Conservation (phyloP, 2,797 vertebrate genomes). For the Uromys caudimaculatus region DNA sequence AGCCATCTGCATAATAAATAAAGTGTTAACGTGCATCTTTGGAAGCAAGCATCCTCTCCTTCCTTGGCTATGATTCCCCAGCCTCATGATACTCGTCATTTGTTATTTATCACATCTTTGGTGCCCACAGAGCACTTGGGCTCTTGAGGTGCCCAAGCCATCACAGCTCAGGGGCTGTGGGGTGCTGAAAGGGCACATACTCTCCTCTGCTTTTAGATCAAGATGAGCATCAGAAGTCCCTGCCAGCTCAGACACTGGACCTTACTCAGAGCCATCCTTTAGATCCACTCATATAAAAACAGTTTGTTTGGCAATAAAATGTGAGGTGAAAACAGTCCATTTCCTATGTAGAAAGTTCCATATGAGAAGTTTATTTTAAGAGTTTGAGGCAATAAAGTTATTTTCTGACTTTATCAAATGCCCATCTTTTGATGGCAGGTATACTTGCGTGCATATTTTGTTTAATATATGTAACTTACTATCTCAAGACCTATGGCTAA, state of each 20-base stretch:
- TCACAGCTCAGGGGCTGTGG: not conserved
- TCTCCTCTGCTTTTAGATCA: not conserved
- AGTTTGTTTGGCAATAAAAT: not conserved
- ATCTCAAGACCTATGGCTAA: not conserved
- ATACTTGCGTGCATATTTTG: not conserved
- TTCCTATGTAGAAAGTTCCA: not conserved
- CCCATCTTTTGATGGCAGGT: not conserved
- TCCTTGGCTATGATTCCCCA: not conserved
- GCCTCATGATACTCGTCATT: not conserved
- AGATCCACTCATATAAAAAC: not conserved
- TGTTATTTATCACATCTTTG: not conserved
- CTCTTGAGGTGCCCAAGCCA: not conserved
- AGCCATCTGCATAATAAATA: not conserved
- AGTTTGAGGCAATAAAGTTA: not conserved
- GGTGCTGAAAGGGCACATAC: not conserved
- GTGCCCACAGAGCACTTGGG: not conserved
- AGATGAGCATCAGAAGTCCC: not conserved
- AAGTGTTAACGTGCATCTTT: not conserved
- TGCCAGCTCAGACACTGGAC: not conserved
- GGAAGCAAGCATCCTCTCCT: not conserved
- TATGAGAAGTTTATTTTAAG: conserved; percentile 37
- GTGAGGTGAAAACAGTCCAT: not conserved
- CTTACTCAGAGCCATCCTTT: conserved; percentile 28
- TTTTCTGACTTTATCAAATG: not conserved
- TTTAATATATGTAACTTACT: not conserved